A percentile compares a stretch with the other conserved stretches of the same genome.
Evolutionary conservation across 2,113 vertebrate species (phyloP).

Genomic region (Oncorhynchus nerka): DNA sequence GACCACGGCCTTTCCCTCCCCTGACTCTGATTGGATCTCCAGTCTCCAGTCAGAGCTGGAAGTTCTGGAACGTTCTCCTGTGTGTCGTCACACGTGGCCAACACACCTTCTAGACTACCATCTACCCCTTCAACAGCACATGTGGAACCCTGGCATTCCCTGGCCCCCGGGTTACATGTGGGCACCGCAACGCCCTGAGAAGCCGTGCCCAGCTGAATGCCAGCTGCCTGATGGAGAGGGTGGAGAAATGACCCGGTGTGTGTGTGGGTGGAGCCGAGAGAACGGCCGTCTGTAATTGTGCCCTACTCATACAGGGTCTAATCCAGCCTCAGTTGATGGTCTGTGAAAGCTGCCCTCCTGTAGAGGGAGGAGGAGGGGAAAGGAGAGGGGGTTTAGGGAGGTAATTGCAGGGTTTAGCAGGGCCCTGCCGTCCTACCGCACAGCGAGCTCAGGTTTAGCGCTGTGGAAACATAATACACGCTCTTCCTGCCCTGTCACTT

Average conservation of each 20-base stretch:
- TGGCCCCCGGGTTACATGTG: conserved; percentile 12
- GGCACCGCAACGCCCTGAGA: conserved; percentile 18
- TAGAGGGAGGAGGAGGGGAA: background rate
- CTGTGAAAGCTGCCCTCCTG: conserved; percentile 45
- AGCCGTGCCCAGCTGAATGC: conserved; percentile 42
- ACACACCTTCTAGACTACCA: background rate
- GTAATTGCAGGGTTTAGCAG: conserved; percentile 61
- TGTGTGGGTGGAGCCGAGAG: conserved; percentile 23
- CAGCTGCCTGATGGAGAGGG: conserved; percentile 36
- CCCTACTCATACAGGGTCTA: conserved; percentile 40
- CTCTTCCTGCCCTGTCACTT: background rate
- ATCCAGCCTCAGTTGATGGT: conserved; percentile 44
- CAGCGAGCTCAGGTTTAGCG: conserved; percentile 40
- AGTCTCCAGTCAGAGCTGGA: conserved; percentile 21
- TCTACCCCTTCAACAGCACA: conserved; percentile 34
- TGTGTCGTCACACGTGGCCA: conserved; percentile 15
- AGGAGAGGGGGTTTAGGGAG: conserved; percentile 21
- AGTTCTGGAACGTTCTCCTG: conserved; percentile 20
- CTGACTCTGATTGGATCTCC: conserved; percentile 44
- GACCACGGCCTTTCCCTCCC: conserved; percentile 36
- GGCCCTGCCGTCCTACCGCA: conserved; percentile 33
- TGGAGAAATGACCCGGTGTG: conserved; percentile 48
- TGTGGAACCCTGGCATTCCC: conserved; percentile 20
- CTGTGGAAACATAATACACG: conserved; percentile 31
- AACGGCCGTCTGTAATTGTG: conserved; percentile 67